Evolutionary conservation across 1,140 invertebrate species (phyloP).

Genomic region (Aphidius gifuensis): DNA sequence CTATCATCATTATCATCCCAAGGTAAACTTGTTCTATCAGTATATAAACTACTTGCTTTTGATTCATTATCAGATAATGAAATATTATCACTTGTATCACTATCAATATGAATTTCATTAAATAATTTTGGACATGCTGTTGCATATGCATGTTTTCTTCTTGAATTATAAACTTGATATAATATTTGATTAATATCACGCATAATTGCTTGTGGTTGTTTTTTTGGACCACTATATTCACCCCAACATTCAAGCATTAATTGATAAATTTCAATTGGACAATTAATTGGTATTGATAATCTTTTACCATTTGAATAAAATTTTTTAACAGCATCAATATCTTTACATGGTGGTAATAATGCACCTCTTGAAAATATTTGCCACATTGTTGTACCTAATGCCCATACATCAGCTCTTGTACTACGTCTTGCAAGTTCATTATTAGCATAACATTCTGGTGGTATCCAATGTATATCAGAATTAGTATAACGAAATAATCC

Average conservation of each 20-base stretch:
- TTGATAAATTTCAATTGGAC: slow-evolving; percentile 77
- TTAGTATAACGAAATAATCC: slow-evolving; percentile 60
- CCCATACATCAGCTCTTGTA: slow-evolving; percentile 77
- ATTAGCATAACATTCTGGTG: slow-evolving; percentile 72
- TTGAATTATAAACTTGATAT: slow-evolving; percentile 67
- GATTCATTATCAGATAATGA: slow-evolving; percentile 39
- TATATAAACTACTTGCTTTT: slow-evolving; percentile 37
- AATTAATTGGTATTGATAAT: slow-evolving; percentile 70
- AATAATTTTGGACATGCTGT: slow-evolving; percentile 53
- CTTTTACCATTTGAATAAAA: slow-evolving; percentile 70
- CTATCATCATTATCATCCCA: slow-evolving; percentile 43
- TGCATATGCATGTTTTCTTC: slow-evolving; percentile 60
- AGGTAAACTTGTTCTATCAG: slow-evolving; percentile 39
- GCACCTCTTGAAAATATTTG: slow-evolving; percentile 82
- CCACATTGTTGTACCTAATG: slow-evolving; percentile 84
- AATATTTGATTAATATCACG: slow-evolving; percentile 79
- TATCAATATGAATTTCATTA: slow-evolving; percentile 21
- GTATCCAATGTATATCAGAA: slow-evolving; percentile 79
- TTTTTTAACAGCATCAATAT: slow-evolving; percentile 47
- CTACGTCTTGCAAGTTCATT: slow-evolving; percentile 63
- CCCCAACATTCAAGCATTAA: slow-evolving; percentile 89
- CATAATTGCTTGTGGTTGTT: slow-evolving; percentile 77
- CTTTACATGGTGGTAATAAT: slow-evolving; percentile 37
- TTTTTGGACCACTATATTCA: slow-evolving; percentile 64
- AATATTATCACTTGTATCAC: slow-evolving; percentile 27